Evolutionary conservation across 1,140 invertebrate genomes (phyloP).

Genomic region (Apocrypta bakeri): DNA sequence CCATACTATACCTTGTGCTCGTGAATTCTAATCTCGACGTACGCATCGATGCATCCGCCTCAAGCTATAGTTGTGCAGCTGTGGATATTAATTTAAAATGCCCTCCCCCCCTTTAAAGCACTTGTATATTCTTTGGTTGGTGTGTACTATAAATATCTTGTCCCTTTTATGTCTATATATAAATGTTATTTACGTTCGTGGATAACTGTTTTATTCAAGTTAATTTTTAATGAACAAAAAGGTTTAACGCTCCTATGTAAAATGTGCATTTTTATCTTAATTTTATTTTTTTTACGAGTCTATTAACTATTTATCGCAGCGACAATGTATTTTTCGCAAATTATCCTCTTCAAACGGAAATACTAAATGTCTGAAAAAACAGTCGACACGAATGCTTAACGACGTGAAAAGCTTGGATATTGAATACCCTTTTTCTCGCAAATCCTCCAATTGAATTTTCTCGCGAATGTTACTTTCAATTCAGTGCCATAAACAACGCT

Average conservation of each 20-base stretch:
- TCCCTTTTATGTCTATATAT: background rate
- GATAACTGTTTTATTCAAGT: too few species aligned
- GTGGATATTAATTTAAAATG: constrained; percentile 1
- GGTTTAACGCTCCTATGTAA: too few species aligned
- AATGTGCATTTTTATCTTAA: too few species aligned
- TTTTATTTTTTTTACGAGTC: too few species aligned
- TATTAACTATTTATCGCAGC: too few species aligned
- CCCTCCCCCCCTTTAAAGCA: background rate
- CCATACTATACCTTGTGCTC: background rate
- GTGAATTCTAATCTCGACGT: constrained; percentile 10
- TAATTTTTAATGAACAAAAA: too few species aligned
- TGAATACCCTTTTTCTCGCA: background rate
- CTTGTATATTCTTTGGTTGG: background rate
- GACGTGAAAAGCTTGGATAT: background rate
- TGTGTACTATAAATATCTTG: background rate
- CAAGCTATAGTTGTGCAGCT: background rate
- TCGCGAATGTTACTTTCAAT: background rate
- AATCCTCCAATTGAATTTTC: too few species aligned
- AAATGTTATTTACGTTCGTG: background rate
- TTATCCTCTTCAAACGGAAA: too few species aligned
- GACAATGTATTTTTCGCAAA: too few species aligned
- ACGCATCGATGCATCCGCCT: background rate
- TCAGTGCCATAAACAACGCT: background rate
- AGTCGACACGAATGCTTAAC: background rate
- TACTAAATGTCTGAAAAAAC: background rate